Conservation (phyloP, 1,140 invertebrate genomes). For the Panagrolaimus sp. region DNA sequence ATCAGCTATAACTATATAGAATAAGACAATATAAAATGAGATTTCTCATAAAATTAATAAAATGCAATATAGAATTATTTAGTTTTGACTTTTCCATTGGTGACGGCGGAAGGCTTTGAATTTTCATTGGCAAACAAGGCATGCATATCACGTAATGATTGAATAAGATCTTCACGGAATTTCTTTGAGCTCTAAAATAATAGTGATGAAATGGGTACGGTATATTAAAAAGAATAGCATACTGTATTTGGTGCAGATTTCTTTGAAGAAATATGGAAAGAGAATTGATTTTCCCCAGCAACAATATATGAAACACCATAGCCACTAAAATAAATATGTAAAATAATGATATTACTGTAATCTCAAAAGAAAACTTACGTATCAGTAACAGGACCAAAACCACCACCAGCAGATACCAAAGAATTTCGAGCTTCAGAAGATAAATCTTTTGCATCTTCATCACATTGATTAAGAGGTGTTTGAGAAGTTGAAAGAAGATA, state of each 20-base stretch:
- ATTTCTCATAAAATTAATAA: no score
- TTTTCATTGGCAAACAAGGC: constrained; percentile 35
- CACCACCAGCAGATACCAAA: constrained; percentile 89
- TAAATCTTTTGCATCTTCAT: constrained; percentile 42
- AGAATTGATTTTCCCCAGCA: constrained; percentile 86
- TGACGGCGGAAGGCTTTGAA: not conserved
- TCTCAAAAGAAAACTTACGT: constrained; percentile 63
- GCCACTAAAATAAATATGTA: constrained; percentile 29
- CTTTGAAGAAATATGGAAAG: constrained; percentile 96
- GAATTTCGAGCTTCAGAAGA: constrained; percentile 17
- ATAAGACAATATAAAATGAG: no score
- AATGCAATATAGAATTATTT: not conserved
- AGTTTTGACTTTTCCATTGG: not conserved
- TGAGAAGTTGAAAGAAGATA: constrained; percentile 83
- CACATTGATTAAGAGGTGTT: constrained; percentile 83
- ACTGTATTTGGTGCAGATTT: constrained; percentile 80
- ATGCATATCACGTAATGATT: constrained; percentile 48
- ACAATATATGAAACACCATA: constrained; percentile 98
- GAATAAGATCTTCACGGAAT: constrained; percentile 53
- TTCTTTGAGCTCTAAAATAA: constrained; percentile 53
- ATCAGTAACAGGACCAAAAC: constrained; percentile 92
- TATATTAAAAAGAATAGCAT: constrained; percentile 60
- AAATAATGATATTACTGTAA: not conserved
- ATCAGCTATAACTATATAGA: not conserved
- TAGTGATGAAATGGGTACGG: not conserved